A percentile compares a stretch with the other conserved stretches of the same genome.
phyloP scores from a whole-genome alignment of 2,888 invertebrate genomes.

The Cerastis rubricosa region DNA sequence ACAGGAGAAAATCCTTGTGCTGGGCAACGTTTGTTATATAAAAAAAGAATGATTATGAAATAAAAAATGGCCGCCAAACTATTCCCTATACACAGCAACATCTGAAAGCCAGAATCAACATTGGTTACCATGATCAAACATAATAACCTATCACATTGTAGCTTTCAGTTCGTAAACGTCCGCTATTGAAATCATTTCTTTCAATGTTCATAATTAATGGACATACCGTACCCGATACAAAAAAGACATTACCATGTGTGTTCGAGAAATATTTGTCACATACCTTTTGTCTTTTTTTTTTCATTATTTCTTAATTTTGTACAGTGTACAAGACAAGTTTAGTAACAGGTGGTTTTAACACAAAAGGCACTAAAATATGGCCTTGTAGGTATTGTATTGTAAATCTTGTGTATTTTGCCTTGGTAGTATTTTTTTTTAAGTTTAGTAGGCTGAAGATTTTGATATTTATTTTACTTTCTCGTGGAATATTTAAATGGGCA shows the following conservation, averaged over 20 bases:
- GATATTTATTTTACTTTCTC: not conserved
- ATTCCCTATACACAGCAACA: too few species aligned
- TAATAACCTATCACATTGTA: not conserved
- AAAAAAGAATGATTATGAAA: too few species aligned
- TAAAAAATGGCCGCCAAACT: too few species aligned
- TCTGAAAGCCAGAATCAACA: too few species aligned
- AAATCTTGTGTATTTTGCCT: not conserved
- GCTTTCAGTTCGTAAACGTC: not conserved
- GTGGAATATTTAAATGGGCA: not conserved
- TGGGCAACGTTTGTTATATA: too few species aligned
- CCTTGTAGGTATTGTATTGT: conserved; percentile 30
- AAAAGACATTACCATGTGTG: not conserved
- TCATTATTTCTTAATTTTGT: conserved; percentile 5
- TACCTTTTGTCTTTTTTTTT: not conserved
- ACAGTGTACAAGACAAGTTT: conserved; percentile 4
- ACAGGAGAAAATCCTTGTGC: too few species aligned
- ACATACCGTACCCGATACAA: too few species aligned
- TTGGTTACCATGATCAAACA: too few species aligned
- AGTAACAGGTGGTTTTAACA: conserved; percentile 26
- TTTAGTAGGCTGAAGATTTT: not conserved
- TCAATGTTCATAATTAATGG: not conserved
- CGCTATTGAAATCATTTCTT: not conserved
- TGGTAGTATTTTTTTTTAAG: not conserved
- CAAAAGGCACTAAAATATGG: conserved; percentile 30
- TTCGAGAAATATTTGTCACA: not conserved